These are phyloP conservation scores for Morone saxatilis DNA, from an alignment of 2,113 vertebrate genomes.

Conservation along the genomic window DNA sequence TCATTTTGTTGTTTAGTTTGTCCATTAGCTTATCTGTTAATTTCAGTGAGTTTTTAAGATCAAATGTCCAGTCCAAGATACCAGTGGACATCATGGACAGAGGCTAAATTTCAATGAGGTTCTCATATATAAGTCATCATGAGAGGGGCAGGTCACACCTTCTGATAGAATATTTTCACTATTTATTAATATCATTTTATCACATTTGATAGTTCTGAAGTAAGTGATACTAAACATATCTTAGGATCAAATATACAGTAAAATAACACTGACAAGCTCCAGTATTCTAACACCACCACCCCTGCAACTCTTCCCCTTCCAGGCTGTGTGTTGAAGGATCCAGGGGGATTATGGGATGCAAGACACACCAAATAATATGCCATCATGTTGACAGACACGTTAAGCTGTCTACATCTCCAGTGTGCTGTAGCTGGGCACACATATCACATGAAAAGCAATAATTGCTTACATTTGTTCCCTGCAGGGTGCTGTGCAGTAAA, in stretches of 20 bases:
- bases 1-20: neutral
- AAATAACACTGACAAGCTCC: constrained; percentile 26
- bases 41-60: neutral
- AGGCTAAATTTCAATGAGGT: neutral
- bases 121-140: neutral
- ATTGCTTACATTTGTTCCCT: constrained; percentile 45
- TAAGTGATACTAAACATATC: constrained; percentile 14
- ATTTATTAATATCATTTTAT: constrained; percentile 1
- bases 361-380: constrained; percentile 64
- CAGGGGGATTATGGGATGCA: constrained; percentile 68
- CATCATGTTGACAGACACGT: constrained; percentile 62
- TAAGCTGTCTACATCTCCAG: constrained; percentile 59
- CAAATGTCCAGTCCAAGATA: neutral
- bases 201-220: neutral
- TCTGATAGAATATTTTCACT: constrained; percentile 2
- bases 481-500: constrained; percentile 38
- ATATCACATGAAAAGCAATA: constrained; percentile 50
- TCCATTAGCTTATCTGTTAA: neutral
- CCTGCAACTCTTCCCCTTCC: constrained; percentile 37
- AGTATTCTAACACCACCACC: constrained; percentile 26
- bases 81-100: neutral
- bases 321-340: constrained; percentile 56
- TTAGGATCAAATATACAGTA: constrained; percentile 32
- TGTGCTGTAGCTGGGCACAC: constrained; percentile 50
- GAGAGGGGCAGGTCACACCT: neutral